Percentiles rank a stretch among this genome's conserved stretches.
These are phyloP conservation scores for Siderastrea radians DNA, from an alignment of 92 coral and sea anemone genomes.

Conservation along the genomic window DNA sequence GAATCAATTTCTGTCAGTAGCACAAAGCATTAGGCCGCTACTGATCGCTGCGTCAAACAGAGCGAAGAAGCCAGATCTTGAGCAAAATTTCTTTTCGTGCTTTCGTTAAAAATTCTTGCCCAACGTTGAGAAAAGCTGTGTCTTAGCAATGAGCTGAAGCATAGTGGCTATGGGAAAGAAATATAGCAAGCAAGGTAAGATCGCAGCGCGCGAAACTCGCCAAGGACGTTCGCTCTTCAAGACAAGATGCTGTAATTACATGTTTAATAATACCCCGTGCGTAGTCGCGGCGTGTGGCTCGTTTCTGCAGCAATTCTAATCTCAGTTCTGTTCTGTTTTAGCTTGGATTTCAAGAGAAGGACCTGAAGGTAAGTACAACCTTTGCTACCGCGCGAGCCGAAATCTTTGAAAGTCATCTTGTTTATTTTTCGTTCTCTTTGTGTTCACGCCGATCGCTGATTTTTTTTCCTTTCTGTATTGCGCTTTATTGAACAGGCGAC, in stretches of 20 bases:
- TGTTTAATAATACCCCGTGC: slow-evolving; percentile 57
- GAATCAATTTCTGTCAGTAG: slow-evolving; percentile 91
- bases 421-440: slow-evolving; percentile 51
- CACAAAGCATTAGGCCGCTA: slow-evolving; percentile 61
- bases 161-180: slow-evolving; percentile 82
- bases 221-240: slow-evolving; percentile 61
- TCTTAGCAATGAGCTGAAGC: slow-evolving; percentile 23
- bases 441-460: slow-evolving; percentile 32
- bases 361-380: slow-evolving; percentile 87
- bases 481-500: slow-evolving; percentile 77
- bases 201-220: slow-evolving; percentile 14
- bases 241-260: slow-evolving; percentile 63
- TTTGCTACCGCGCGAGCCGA: slow-evolving; percentile 27
- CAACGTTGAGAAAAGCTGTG: slow-evolving; percentile 2
- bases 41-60: slow-evolving; percentile 18
- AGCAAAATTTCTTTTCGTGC: neutral
- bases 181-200: slow-evolving; percentile 89
- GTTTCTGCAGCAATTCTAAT: slow-evolving; percentile 27
- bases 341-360: slow-evolving; percentile 99
- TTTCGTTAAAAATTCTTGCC: neutral
- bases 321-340: slow-evolving; percentile 59
- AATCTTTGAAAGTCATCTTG: slow-evolving; percentile 51
- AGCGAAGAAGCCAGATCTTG: slow-evolving; percentile 2
- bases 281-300: slow-evolving; percentile 42
- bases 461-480: slow-evolving; percentile 33